A percentile compares a stretch with the other conserved stretches of the same genome.
These are phyloP conservation scores for Tupaia tana DNA, from an alignment of 2,113 vertebrate genomes.

Conservation along the genomic window DNA sequence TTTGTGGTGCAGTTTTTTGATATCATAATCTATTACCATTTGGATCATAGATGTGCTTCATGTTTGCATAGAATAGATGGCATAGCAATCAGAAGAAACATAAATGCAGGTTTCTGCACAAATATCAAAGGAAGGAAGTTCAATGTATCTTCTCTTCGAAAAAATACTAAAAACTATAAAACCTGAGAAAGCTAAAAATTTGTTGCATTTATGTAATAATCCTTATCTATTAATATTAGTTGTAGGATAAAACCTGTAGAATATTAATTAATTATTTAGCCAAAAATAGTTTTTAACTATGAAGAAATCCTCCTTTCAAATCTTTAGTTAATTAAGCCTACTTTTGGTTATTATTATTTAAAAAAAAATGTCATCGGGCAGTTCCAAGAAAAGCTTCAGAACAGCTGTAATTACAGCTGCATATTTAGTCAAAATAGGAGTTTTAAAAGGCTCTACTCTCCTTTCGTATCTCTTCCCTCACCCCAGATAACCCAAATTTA, in stretches of 20 bases:
- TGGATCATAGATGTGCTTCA: slow-evolving; percentile 34
- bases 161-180: slow-evolving; percentile 13
- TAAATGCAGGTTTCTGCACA: slow-evolving; percentile 39
- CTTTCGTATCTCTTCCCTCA: slow-evolving; percentile 57
- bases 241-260: slow-evolving; percentile 30
- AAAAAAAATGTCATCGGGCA: slow-evolving; percentile 10
- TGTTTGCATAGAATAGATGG: slow-evolving; percentile 24
- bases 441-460: slow-evolving; percentile 49
- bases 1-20: slow-evolving; percentile 8
- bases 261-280: slow-evolving; percentile 46
- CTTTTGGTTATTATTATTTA: slow-evolving; percentile 56
- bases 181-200: slow-evolving; percentile 3
- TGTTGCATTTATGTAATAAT: slow-evolving; percentile 45
- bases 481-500: slow-evolving; percentile 65
- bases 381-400: slow-evolving; percentile 69
- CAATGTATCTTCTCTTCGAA: background rate
- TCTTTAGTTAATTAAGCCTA: slow-evolving; percentile 49
- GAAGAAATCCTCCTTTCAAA: slow-evolving; percentile 34
- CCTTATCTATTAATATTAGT: slow-evolving; percentile 33
- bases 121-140: slow-evolving; percentile 12
- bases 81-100: background rate
- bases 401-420: slow-evolving; percentile 76
- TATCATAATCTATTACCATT: slow-evolving; percentile 33
- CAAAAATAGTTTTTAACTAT: slow-evolving; percentile 60
- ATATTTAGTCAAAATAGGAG: slow-evolving; percentile 74